These are phyloP conservation scores for Drosophila affinis DNA, from an alignment of 2,888 invertebrate species.

Conservation along the genomic window DNA sequence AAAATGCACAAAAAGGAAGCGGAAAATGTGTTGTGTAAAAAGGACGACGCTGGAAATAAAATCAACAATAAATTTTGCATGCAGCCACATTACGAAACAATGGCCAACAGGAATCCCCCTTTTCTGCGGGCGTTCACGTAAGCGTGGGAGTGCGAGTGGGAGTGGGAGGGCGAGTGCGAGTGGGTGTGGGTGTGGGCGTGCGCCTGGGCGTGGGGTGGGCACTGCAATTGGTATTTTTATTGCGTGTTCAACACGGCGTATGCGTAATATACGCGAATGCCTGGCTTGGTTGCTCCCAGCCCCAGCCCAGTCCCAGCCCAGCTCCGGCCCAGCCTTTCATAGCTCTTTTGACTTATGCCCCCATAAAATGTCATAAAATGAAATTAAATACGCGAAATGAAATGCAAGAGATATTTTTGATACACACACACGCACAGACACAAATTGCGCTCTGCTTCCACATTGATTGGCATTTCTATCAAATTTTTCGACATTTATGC, in stretches of 20 bases:
- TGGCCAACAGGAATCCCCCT: conserved; percentile 52
- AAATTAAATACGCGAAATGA: conserved; percentile 76
- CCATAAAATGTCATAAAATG: conserved; percentile 75
- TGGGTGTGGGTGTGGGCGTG: conserved; percentile 20
- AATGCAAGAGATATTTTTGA: conserved; percentile 59
- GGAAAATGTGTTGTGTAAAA: conserved; percentile 78
- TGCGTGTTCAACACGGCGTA: conserved; percentile 79
- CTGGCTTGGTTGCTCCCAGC: conserved; percentile 62
- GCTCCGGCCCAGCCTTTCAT: conserved; percentile 32
- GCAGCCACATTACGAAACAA: conserved; percentile 76
- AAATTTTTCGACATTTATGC: conserved; percentile 51
- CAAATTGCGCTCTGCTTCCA: conserved; percentile 16
- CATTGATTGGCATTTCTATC: conserved; percentile 74
- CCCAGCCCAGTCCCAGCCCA: conserved; percentile 43
- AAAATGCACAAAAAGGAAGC: conserved; percentile 76
- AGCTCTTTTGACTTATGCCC: conserved; percentile 65
- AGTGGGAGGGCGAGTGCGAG: background rate
- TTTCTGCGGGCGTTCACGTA: background rate
- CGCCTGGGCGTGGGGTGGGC: conserved; percentile 14
- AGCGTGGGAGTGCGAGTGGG: conserved; percentile 17
- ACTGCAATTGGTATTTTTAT: conserved; percentile 78
- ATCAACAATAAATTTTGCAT: conserved; percentile 79
- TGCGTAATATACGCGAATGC: conserved; percentile 66
- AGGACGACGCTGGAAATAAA: conserved; percentile 77
- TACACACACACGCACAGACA: background rate